Conservation (phyloP, 1,140 invertebrate species). For the Lepidurus couesii region DNA sequence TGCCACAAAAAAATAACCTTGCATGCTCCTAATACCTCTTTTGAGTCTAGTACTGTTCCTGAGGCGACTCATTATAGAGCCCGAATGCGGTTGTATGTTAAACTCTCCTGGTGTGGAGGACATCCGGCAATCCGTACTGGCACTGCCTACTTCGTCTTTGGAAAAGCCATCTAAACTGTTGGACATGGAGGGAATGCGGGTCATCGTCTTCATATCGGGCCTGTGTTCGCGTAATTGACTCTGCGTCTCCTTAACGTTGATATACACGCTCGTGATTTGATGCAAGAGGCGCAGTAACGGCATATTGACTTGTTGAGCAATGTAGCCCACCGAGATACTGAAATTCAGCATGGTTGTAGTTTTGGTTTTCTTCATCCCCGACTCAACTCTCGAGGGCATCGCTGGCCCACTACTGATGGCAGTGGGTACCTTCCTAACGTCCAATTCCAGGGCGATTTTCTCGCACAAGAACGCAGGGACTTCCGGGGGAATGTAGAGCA, state of each 20-base stretch:
- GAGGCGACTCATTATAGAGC: background rate
- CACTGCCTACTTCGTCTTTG: background rate
- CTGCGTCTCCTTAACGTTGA: constrained; percentile 91
- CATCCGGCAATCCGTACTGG: constrained; percentile 10
- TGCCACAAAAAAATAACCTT: background rate
- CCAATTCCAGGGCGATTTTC: constrained; percentile 78
- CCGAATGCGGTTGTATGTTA: background rate
- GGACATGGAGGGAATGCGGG: background rate
- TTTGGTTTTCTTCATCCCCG: constrained; percentile 32
- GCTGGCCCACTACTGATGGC: constrained; percentile 52
- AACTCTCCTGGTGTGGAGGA: background rate
- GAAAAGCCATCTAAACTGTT: background rate
- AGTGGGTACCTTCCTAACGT: constrained; percentile 83
- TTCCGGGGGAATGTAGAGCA: constrained; percentile 62
- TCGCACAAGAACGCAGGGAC: constrained; percentile 88
- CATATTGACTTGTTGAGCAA: constrained; percentile 92
- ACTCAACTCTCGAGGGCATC: constrained; percentile 50
- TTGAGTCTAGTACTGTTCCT: background rate
- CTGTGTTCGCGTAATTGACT: constrained; percentile 68
- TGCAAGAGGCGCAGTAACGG: constrained; percentile 83
- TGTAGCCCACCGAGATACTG: constrained; percentile 75
- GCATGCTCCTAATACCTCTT: background rate
- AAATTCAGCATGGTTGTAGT: constrained; percentile 84
- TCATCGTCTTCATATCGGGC: constrained; percentile 38
- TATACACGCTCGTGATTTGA: constrained; percentile 96